A percentile compares a stretch with the other conserved stretches of the same genome.
These are phyloP conservation scores for Cydia amplana DNA, from an alignment of 1,140 invertebrate species.

Conservation along the genomic window DNA sequence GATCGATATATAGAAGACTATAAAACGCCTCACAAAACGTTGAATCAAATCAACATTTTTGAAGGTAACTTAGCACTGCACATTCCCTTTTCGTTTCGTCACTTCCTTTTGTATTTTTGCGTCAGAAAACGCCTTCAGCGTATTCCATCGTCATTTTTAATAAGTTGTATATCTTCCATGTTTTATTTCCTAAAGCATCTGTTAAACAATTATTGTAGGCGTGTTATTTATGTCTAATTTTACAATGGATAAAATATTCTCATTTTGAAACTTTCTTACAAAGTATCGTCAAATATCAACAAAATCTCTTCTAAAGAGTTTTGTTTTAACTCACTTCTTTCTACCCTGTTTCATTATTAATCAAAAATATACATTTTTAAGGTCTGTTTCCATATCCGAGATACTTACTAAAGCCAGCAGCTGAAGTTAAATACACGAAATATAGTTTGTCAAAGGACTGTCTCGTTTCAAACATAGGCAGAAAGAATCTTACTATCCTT, in stretches of 20 bases:
- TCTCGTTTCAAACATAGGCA: too few species aligned
- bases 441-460: too few species aligned
- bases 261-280: neutral
- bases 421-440: too few species aligned
- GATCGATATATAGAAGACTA: slow-evolving; percentile 11
- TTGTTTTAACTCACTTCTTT: neutral
- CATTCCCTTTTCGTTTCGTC: slow-evolving; percentile 34
- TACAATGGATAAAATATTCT: neutral
- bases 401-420: too few species aligned
- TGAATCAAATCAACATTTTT: slow-evolving; percentile 75
- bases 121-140: neutral
- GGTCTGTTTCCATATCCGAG: too few species aligned
- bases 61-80: slow-evolving; percentile 69
- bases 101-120: slow-evolving; percentile 32
- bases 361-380: neutral
- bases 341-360: neutral
- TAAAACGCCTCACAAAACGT: slow-evolving; percentile 78
- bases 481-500: too few species aligned
- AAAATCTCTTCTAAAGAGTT: slow-evolving; percentile 4
- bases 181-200: neutral
- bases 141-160: neutral
- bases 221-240: neutral
- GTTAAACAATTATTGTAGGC: neutral
- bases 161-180: neutral
- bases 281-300: neutral